Percentiles rank a stretch among this genome's conserved stretches.
Conservation (phyloP, 1,140 invertebrate genomes). For the Diachasmimorpha longicaudata region DNA sequence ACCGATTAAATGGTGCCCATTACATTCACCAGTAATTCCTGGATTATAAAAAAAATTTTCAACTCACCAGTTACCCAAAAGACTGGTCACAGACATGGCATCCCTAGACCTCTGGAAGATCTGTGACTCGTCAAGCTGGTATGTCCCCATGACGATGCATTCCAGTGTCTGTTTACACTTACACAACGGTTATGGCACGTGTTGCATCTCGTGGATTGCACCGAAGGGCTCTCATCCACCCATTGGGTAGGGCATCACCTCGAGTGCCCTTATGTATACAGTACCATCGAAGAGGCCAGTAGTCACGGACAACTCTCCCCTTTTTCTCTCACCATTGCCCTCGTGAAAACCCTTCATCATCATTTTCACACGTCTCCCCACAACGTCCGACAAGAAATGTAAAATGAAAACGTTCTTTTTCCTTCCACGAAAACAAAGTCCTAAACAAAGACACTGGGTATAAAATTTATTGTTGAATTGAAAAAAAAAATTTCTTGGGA, state of each 20-base stretch:
- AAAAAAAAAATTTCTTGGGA: not conserved
- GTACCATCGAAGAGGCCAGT: not conserved
- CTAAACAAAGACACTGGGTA: no score
- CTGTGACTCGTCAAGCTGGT: slow-evolving; percentile 31
- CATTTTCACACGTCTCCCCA: slow-evolving; percentile 2
- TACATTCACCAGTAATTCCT: no score
- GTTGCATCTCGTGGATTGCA: slow-evolving; percentile 22
- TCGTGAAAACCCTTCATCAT: not conserved
- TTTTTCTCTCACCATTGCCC: not conserved
- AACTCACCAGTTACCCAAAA: not conserved
- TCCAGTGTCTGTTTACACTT: slow-evolving; percentile 33
- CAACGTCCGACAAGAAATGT: not conserved
- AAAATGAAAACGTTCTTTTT: no score
- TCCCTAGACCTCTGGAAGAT: not conserved
- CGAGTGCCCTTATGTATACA: not conserved
- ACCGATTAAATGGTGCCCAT: no score
- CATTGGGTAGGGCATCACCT: not conserved
- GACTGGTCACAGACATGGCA: not conserved
- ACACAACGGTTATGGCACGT: slow-evolving; percentile 20
- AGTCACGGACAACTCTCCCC: not conserved
- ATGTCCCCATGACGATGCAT: slow-evolving; percentile 31
- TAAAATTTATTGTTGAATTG: not conserved
- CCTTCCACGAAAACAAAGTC: not conserved
- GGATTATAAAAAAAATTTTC: no score
- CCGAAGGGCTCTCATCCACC: not conserved